These are phyloP conservation scores for Sialia sialis DNA, from an alignment of 2,113 vertebrate genomes.

Conservation along the genomic window DNA sequence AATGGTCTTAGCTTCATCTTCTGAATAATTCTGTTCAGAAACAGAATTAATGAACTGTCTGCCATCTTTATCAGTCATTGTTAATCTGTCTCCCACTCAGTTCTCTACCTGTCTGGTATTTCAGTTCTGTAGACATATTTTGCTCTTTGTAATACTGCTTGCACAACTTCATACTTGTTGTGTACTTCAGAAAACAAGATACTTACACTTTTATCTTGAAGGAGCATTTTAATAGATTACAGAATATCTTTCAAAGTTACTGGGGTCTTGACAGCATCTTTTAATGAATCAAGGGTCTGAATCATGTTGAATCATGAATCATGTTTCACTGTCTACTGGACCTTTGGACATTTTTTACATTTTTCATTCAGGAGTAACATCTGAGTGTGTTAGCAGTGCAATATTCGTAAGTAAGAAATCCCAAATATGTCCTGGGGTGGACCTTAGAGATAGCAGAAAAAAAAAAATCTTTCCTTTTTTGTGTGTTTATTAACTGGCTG, in stretches of 20 bases:
- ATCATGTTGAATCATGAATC: no score
- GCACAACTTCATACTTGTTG: background rate
- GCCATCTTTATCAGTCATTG: background rate
- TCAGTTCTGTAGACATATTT: background rate
- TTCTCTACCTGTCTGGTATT: background rate
- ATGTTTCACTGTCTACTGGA: background rate
- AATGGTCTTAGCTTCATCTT: background rate
- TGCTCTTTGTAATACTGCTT: background rate
- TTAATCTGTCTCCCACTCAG: background rate
- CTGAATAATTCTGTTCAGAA: slow-evolving; percentile 26
- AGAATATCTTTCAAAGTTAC: background rate
- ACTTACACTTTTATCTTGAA: background rate
- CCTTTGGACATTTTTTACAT: background rate
- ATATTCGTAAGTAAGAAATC: background rate
- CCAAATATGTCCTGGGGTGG: background rate
- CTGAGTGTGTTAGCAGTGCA: background rate
- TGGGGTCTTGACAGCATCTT: background rate
- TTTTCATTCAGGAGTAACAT: background rate
- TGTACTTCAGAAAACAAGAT: background rate
- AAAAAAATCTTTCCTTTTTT: background rate
- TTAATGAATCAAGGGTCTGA: background rate
- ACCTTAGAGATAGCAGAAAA: background rate
- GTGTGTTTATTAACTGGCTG: background rate
- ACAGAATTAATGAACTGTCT: background rate
- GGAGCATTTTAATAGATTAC: background rate